phyloP scores from a whole-genome alignment of 2,888 invertebrate species.

The Esperia sulphurella region DNA sequence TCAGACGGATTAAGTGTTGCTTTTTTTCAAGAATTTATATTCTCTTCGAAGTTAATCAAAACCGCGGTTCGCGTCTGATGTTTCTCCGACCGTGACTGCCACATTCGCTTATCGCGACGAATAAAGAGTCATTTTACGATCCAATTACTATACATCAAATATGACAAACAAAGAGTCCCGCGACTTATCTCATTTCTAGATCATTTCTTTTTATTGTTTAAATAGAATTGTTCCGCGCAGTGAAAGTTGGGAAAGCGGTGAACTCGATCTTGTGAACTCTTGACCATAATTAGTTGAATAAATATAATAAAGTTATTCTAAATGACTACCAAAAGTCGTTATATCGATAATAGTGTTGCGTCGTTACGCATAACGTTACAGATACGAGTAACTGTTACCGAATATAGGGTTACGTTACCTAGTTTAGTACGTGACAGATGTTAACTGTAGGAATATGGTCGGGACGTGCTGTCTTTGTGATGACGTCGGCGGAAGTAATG shows the following conservation, averaged over 20 bases:
- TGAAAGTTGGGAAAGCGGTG: constrained; percentile 23
- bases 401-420: neutral
- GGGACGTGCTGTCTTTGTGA: too few species aligned
- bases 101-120: neutral
- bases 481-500: too few species aligned
- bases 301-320: constrained; percentile 3
- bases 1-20: too few species aligned
- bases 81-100: neutral
- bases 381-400: neutral
- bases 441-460: neutral
- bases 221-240: constrained; percentile 12
- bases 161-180: constrained; percentile 19
- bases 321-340: neutral
- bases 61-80: too few species aligned
- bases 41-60: too few species aligned
- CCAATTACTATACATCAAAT: constrained; percentile 4
- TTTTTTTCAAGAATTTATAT: too few species aligned
- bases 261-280: constrained; percentile 20
- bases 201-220: constrained; percentile 13
- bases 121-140: neutral
- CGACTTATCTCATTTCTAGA: constrained; percentile 16
- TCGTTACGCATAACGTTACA: neutral
- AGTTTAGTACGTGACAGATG: too few species aligned
- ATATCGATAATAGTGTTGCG: neutral
- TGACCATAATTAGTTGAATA: constrained; percentile 23